These are phyloP conservation scores for Astreopora myriophthalma DNA, from an alignment of 64 coral and sea anemone genomes.

Conservation along the genomic window DNA sequence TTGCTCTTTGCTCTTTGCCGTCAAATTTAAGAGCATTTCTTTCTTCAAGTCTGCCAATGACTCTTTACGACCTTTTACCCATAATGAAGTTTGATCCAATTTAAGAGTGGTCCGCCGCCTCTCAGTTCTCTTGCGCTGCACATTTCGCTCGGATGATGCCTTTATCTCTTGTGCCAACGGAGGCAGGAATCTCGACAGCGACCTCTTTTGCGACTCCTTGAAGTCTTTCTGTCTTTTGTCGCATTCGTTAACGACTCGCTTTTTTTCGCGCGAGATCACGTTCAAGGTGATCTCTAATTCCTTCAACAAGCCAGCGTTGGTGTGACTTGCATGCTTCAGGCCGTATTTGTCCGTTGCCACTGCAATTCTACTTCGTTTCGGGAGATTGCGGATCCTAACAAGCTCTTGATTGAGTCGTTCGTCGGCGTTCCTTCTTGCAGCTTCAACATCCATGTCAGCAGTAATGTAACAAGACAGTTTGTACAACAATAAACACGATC, in stretches of 20 bases:
- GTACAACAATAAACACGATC: neutral
- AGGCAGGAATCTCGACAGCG: conserved; percentile 75
- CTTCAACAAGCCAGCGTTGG: conserved; percentile 75
- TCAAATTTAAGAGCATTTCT: conserved; percentile 24
- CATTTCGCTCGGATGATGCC: neutral
- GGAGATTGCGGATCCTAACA: conserved; percentile 80
- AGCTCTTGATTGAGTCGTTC: conserved; percentile 86
- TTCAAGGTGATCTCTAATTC: conserved; percentile 59
- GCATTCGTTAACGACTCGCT: conserved; percentile 36
- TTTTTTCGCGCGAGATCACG: conserved; percentile 56
- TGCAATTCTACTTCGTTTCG: conserved; percentile 71
- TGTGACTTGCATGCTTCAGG: conserved; percentile 78
- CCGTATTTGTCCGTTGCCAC: conserved; percentile 79
- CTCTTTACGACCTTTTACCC: conserved; percentile 32
- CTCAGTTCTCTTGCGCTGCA: neutral
- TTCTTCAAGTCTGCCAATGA: neutral
- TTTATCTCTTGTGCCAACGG: conserved; percentile 20
- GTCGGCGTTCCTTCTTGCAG: conserved; percentile 59
- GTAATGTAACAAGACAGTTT: neutral
- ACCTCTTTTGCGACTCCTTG: conserved; percentile 54
- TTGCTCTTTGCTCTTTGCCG: conserved; percentile 18
- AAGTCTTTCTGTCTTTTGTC: conserved; percentile 71
- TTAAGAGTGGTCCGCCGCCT: neutral
- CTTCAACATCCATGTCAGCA: conserved; percentile 46
- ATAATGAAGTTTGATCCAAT: conserved; percentile 5